A percentile compares a stretch with the other conserved stretches of the same genome.
Conservation (phyloP, 2,113 vertebrate genomes). For the Megaceryle maxima region DNA sequence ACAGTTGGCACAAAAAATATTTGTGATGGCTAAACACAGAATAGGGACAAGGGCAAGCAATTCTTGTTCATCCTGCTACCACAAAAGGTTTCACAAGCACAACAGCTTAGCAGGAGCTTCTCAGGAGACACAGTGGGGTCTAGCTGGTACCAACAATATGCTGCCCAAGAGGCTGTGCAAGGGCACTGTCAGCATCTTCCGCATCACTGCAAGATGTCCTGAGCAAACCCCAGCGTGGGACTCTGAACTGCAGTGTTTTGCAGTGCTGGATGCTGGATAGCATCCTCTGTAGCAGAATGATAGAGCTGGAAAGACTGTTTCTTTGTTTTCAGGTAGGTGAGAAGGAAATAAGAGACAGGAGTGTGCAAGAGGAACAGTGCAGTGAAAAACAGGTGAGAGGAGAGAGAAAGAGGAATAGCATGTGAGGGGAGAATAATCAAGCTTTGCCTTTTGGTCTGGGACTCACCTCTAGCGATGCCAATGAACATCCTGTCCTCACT, state of each 20-base stretch:
- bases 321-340: background rate
- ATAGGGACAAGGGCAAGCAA: background rate
- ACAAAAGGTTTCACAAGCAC: background rate
- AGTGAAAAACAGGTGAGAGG: background rate
- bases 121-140: background rate
- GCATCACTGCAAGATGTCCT: background rate
- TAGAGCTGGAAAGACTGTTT: background rate
- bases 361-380: background rate
- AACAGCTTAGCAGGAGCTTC: conserved; percentile 4
- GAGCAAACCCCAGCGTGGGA: background rate
- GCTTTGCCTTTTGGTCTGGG: background rate
- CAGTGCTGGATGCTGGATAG: background rate
- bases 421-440: background rate
- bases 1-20: background rate
- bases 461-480: background rate
- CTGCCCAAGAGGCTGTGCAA: background rate
- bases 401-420: background rate
- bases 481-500: background rate
- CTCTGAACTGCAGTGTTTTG: background rate
- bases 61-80: background rate
- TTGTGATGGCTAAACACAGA: background rate
- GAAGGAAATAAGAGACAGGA: background rate
- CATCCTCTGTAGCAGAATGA: background rate
- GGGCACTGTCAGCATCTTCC: background rate
- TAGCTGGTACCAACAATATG: background rate